Base-by-base conservation (phyloP, 2,888 invertebrate genomes). In the Nephrocerus scutellatus region DNA sequence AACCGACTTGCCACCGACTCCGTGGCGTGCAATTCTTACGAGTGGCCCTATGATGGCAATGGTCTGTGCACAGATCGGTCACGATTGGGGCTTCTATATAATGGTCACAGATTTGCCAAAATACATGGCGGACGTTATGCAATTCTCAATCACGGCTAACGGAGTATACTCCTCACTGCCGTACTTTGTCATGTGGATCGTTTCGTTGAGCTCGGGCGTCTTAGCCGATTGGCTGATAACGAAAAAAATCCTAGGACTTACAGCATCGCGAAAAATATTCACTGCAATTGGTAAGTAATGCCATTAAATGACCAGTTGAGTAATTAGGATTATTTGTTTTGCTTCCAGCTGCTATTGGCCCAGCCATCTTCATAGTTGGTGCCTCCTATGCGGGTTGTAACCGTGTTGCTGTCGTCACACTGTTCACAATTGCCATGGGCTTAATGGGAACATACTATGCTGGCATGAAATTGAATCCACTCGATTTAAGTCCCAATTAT, bases 41-140 rank as follows among this genome's bases (percentile, higher is more conserved):
- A 84, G 79, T 1, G 70, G 76, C 3, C 82, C 84, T 0, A 68
- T 86, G 39, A 79, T 83, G 75, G 84, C 84, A 0, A 60, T 86
- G n/a, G 77, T 85, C 9, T 75, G 75, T 31, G 84, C 84, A 45
- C 83, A 84, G 71, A 70, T 75, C 35, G 76, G 76, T 8, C 78
- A 78, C 60, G 77, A 77, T 58, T 80, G 77, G 76, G 77, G 78
- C 26, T 75, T 79, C 59, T 79, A 74, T 52, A 77, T 77, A 3
- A 75, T 80, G 73, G 74, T 79, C 3, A 76, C 77, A 1, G 78
- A 79, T 59, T 63, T 80, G 38, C 79, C 80, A 9, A 76, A 74
- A 51, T 79, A 78, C 54, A 76, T 79, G 74, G 67, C 70, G 22
- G 74, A 75, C 47, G 73, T 79, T 13, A 61, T 80, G 47, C 71